Base-by-base conservation (phyloP, 1,140 invertebrate species). In the Zaprionus nigranus region DNA sequence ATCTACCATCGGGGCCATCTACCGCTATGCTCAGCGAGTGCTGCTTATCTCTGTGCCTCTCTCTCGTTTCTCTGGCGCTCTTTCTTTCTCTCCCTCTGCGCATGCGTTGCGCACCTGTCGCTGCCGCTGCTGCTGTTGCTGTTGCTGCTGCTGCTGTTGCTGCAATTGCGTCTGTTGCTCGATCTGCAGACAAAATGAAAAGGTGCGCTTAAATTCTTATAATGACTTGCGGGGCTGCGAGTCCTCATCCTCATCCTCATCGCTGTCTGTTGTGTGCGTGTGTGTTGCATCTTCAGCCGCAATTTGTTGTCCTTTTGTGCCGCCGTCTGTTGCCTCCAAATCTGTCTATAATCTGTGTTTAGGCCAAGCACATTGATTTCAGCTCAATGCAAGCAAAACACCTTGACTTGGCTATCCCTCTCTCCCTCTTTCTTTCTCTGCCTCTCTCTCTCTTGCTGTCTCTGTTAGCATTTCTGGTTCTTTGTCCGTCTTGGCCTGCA, bases 191-290 rank as follows among this genome's bases (percentile, higher is more conserved):
- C 81, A 69, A 85, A 90, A 85, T 87, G 81, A 79, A 90, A 90
- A 90, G 85, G 85, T 90, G 85, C 85, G 85, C 85, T 90, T 90
- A 90, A 90, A 90, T 90, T 90, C 85, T 82, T 76, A 90, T 90
- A 90, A 90, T 90, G 85, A 90, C 85, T 90, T 82, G 80, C 34
- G 79, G 79, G 62, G 46, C 28, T 54, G 63, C 40, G 46, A 57
- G 24, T 58, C 15, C 43, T 63, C 24, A 30, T 58, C 15, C 43
- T 63, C 24, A 53, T 56, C 79, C 51, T 34, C 57, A 28, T 63
- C 60, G 62, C 17, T 30, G 22, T 81, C 12, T 11, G 46, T 22
- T 43, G 24, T 51, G 49, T 69, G 24, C 59, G 38, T 65, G 49
- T 82, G 65, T 72, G 71, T 76, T 82, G 77, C 80, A 73, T 73